Evolutionary conservation across 2,113 vertebrate species (phyloP), one percentile per base, ranked within the genome.

Genomic region (Bos indicus): DNA sequence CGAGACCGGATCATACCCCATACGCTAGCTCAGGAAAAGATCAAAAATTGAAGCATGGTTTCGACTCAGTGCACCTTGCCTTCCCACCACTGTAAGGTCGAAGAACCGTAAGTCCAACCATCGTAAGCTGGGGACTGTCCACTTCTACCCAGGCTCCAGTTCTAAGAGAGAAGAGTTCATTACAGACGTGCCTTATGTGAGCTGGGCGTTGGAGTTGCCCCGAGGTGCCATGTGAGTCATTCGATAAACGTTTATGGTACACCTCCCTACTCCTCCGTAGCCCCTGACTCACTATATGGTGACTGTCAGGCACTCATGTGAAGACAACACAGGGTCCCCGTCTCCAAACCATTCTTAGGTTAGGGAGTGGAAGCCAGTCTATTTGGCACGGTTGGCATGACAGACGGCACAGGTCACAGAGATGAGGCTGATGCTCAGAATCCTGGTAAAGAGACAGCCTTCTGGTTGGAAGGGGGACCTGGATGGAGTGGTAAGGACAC

Each of bases 231-330:
- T 1, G 30, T 30, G 48, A 64, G 21, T 71, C 36, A 43, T 6
- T 54, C 23, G 23, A 14, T 51, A 87, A 87, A 81, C 19, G 23
- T 9, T 23, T 12, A n/a, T 0, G 6, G 83, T n/a, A 8, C 16
- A 14, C 54, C 46, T 52, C 5, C 57, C 48, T 33, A 19, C 51
- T 86, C 62, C 83, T 84, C 36, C 6, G 3, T 0, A 23, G 59
- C 33, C 21, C 46, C 59, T 5, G n/a, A 14, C 2, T 1, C 0
- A 2, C 1, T 12, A 0, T 8, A 23, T 10, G 19, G 1, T 2
- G 30, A 82, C 54, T 40, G 6, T 4, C 21, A 33, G 14, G 33
- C 56, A 33, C 52, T 62, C 15, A 3, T 14, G 30, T 2, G 21
- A 86, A 90, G 36, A 92, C 43, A 82, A 82, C 51, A 48, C 78